These are phyloP conservation scores for Scotopteryx bipunctaria DNA, from an alignment of 2,888 invertebrate species.

Conservation along the genomic window DNA sequence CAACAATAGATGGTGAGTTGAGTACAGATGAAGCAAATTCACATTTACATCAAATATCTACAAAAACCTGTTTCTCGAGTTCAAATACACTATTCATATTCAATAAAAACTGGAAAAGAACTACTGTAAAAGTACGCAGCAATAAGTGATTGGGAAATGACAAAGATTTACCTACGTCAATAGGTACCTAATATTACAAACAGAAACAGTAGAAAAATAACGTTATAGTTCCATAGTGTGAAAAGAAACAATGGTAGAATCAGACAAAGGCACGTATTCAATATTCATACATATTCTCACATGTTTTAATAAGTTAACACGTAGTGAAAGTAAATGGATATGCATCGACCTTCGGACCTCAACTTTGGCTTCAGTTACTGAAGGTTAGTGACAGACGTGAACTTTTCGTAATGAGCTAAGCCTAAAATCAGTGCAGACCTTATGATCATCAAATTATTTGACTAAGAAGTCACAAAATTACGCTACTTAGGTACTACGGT, in stretches of 20 bases:
- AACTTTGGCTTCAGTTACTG: background rate
- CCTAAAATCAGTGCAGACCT: background rate
- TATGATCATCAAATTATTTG: no score
- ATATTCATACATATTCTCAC: constrained; percentile 16
- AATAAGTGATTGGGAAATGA: no score
- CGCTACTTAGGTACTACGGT: no score
- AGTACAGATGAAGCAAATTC: no score
- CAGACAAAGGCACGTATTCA: constrained; percentile 13
- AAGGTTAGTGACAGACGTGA: constrained; percentile 9
- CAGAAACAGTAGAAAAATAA: background rate
- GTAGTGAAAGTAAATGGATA: constrained; percentile 15
- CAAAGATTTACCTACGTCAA: no score
- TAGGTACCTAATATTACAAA: background rate
- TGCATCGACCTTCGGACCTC: constrained; percentile 11
- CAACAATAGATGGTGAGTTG: no score
- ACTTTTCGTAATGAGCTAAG: constrained; percentile 4
- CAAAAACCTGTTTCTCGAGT: no score
- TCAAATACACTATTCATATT: no score
- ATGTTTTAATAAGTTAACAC: constrained; percentile 9
- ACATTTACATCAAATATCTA: background rate
- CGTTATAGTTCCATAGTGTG: constrained; percentile 6
- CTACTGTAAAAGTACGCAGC: constrained; percentile 5
- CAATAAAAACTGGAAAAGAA: background rate
- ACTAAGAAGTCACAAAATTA: no score
- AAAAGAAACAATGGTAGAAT: constrained; percentile 7